Evolutionary conservation across 2,113 vertebrate species (phyloP), one percentile per base, ranked within the genome.

Genomic region (Cryptotis parvus): DNA sequence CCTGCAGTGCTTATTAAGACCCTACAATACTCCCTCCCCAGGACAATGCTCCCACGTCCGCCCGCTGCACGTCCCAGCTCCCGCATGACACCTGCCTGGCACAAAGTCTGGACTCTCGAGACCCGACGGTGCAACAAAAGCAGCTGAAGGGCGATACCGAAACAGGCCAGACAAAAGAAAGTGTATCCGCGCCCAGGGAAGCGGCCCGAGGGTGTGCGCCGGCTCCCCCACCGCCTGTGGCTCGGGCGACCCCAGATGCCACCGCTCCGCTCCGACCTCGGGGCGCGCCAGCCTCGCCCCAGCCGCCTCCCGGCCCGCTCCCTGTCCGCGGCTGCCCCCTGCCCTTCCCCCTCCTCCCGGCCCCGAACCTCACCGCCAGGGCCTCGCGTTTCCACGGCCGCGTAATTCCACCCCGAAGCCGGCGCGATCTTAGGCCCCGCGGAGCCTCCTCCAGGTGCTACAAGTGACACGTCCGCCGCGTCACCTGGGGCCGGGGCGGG

Each of bases 141-240:
- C 93, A 7, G 79, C 76, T 15, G 41, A 65, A 79, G 37, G 5
- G 37, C 39, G 20, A 31, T 1, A 43, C 82, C 14, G 37, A 85
- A 45, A 68, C 1, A 90, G 83, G 58, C 69, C 94, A 95, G 91
- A 96, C 96, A 95, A 96, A 94, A 94, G 93, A 76, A 69, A 89
- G 94, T 61, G 93, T 74, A 31, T 73, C 37, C 0, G 83, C 0
- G 65, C 7, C 0, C 31, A 20, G 75, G 33, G 15, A 4, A 1
- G 27, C 0, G 6, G 58, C 39, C 37, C 0, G 29, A 55, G 78
- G 70, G 82, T 16, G 91, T 35, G 90, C 2, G 72, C 76, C 14
- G 49, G 4, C 37, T 6, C 16, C n/a, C 41, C 15, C 31, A 15
- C 16, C 33, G 29, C 4, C 4, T 0, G 11, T 72, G 84, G 2